Evolutionary conservation across 53 echinoderm and acorn worm species (phyloP).

Genomic region (Pentamera pediparva): DNA sequence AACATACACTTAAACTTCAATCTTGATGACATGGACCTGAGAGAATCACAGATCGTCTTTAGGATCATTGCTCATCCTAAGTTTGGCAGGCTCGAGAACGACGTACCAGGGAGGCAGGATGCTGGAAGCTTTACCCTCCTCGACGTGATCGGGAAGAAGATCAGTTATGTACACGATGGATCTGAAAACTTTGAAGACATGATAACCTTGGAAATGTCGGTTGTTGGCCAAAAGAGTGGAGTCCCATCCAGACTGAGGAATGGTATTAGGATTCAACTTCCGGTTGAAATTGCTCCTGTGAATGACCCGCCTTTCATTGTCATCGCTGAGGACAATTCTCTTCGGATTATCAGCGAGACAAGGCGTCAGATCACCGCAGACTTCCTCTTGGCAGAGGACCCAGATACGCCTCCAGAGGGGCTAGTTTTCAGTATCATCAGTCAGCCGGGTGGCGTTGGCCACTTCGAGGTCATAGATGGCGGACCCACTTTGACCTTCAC

Average conservation of each 20-base stretch:
- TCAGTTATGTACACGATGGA: constrained; percentile 81
- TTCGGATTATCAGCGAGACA: constrained; percentile 61
- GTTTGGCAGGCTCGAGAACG: constrained; percentile 64
- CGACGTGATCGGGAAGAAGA: constrained; percentile 66
- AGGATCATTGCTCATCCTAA: constrained; percentile 44
- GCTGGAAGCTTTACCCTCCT: constrained; percentile 66
- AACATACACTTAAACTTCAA: constrained; percentile 75
- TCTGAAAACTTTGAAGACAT: constrained; percentile 79
- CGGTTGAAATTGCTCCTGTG: constrained; percentile 57
- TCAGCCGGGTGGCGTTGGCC: constrained; percentile 72
- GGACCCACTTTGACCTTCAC: constrained; percentile 54
- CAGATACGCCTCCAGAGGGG: constrained; percentile 64
- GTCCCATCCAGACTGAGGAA: constrained; percentile 45
- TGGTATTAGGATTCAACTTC: constrained; percentile 52
- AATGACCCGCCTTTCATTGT: constrained; percentile 80
- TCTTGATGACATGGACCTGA: constrained; percentile 42
- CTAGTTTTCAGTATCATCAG: constrained; percentile 61
- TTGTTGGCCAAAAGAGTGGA: constrained; percentile 46
- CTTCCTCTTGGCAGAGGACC: constrained; percentile 64
- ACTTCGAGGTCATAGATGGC: constrained; percentile 51
- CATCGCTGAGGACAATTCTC: constrained; percentile 64
- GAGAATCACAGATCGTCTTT: constrained; percentile 78
- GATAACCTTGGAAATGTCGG: constrained; percentile 49
- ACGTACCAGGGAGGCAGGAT: constrained; percentile 60
- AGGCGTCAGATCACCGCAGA: constrained; percentile 37